Percentiles rank a stretch among this genome's conserved stretches.
These are phyloP conservation scores for Labia minor DNA, from an alignment of 2,888 invertebrate genomes.

Conservation along the genomic window DNA sequence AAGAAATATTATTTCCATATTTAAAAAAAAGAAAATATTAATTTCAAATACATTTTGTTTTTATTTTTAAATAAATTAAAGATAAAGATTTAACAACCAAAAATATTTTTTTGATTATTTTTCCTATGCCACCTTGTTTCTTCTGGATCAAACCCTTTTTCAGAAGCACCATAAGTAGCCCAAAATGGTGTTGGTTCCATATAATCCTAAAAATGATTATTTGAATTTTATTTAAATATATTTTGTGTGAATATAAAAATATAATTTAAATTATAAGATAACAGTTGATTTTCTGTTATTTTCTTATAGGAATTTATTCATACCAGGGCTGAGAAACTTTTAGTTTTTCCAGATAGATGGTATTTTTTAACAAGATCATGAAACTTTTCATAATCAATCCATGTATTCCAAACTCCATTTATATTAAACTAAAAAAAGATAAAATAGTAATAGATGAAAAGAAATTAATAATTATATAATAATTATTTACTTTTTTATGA, in stretches of 20 bases:
- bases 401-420: constrained; percentile 43
- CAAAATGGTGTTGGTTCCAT: constrained; percentile 42
- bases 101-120: constrained; percentile 33
- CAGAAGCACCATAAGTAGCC: constrained; percentile 43
- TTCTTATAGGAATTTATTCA: too few relatives aligned
- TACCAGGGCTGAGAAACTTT: too few relatives aligned
- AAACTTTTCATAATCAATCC: constrained; percentile 47
- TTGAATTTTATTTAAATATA: too few relatives aligned
- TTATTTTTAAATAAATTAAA: constrained; percentile 16
- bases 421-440: constrained; percentile 37
- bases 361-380: constrained; percentile 37
- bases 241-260: too few relatives aligned
- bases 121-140: constrained; percentile 39
- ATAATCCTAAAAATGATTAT: constrained; percentile 39
- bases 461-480: background rate
- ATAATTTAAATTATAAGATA: background rate
- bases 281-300: too few relatives aligned
- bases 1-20: constrained; percentile 5
- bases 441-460: background rate
- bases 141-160: constrained; percentile 46
- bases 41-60: background rate
- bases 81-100: constrained; percentile 31
- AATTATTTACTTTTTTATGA: constrained; percentile 39
- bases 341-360: constrained; percentile 32
- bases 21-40: constrained; percentile 13